These are phyloP conservation scores for Neomonachus schauinslandi DNA, from an alignment of 2,113 vertebrate genomes.

Conservation along the genomic window DNA sequence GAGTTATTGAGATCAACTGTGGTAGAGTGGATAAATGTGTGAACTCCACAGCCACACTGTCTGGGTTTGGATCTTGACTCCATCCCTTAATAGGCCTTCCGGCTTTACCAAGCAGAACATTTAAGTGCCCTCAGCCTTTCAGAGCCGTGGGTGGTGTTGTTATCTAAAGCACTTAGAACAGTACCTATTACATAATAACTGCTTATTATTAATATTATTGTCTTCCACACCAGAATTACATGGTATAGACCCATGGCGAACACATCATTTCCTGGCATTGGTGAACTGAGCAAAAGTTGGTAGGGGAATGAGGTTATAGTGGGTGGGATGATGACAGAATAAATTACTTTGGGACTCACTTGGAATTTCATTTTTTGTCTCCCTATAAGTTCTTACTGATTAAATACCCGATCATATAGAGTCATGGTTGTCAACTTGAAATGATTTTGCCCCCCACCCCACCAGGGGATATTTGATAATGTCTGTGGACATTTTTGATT, in stretches of 20 bases:
- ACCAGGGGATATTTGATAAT: background rate
- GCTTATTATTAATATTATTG: background rate
- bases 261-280: background rate
- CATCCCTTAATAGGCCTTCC: background rate
- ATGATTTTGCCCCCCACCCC: background rate
- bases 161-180: background rate
- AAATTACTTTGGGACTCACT: background rate
- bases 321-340: background rate
- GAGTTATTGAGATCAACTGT: background rate
- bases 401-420: background rate
- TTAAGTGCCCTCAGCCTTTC: background rate
- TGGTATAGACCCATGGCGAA: background rate
- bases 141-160: background rate
- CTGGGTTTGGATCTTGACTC: background rate
- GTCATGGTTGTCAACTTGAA: background rate
- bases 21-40: background rate
- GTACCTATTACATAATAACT: background rate
- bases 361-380: slow-evolving; percentile 1
- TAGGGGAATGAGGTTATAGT: too few species aligned
- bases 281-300: background rate
- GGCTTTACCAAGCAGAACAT: background rate
- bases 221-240: background rate
- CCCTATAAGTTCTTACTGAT: background rate
- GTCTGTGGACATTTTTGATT: background rate
- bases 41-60: background rate